A percentile compares a stretch with the other conserved stretches of the same genome.
Conservation (phyloP, 2,113 vertebrate genomes). For the Solea solea region DNA sequence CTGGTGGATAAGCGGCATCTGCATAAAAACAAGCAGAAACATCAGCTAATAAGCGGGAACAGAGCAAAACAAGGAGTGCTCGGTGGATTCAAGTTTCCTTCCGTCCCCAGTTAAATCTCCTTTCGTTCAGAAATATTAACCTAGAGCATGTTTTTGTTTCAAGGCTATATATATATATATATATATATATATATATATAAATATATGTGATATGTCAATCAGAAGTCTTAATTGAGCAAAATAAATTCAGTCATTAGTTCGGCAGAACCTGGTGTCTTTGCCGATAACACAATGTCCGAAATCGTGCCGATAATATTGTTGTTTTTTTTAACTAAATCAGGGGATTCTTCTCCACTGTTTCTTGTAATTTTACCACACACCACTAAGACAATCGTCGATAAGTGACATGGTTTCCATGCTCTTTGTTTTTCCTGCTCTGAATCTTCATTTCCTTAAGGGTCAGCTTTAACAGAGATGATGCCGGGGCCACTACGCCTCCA, state of each 20-base stretch:
- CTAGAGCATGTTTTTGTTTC: background rate
- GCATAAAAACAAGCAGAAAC: constrained; percentile 52
- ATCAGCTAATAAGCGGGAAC: constrained; percentile 50
- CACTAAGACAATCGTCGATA: constrained; percentile 18
- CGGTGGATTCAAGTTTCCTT: constrained; percentile 30
- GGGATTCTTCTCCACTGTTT: too few relatives aligned
- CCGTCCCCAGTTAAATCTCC: constrained; percentile 13
- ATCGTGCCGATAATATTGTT: too few relatives aligned
- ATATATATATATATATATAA: too few relatives aligned
- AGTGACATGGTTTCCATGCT: constrained; percentile 31
- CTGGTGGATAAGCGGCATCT: constrained; percentile 47
- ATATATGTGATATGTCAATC: too few relatives aligned
- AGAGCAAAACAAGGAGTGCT: constrained; percentile 48
- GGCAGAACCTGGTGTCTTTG: too few relatives aligned
- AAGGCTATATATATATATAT: background rate
- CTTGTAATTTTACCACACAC: background rate
- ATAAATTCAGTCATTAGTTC: too few relatives aligned
- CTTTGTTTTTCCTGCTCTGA: constrained; percentile 48
- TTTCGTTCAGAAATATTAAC: constrained; percentile 9
- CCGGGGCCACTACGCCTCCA: constrained; percentile 31
- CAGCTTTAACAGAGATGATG: constrained; percentile 50
- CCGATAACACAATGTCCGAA: too few relatives aligned
- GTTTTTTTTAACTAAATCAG: too few relatives aligned
- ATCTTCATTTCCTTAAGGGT: constrained; percentile 54
- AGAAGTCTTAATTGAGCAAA: too few relatives aligned